phyloP scores from a whole-genome alignment of 2,888 invertebrate species.

The Stenolophus ochropezus region DNA sequence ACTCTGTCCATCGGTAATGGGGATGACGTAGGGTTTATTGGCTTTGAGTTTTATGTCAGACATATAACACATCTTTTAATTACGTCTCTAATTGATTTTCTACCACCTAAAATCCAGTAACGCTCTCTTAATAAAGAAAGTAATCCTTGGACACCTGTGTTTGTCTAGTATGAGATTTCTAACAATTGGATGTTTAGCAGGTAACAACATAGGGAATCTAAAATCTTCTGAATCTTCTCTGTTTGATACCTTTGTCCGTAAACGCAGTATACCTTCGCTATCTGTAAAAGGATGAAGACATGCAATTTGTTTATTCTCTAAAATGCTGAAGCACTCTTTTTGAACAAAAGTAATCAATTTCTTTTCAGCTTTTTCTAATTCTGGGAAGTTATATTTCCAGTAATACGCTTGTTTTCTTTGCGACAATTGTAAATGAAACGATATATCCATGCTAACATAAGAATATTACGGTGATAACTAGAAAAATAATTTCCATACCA shows the following conservation, averaged over 20 bases:
- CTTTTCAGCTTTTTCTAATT: no score
- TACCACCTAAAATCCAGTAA: slow-evolving; percentile 64
- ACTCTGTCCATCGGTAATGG: background rate
- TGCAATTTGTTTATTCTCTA: no score
- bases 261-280: slow-evolving; percentile 61
- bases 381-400: no score
- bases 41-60: background rate
- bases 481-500: no score
- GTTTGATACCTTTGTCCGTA: slow-evolving; percentile 61
- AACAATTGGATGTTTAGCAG: slow-evolving; percentile 63
- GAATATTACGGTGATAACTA: no score
- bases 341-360: no score
- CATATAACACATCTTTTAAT: background rate
- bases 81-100: slow-evolving; percentile 53
- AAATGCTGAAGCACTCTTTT: no score
- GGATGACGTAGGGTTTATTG: background rate
- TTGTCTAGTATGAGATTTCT: slow-evolving; percentile 57
- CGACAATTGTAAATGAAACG: no score
- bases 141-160: slow-evolving; percentile 63
- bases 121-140: slow-evolving; percentile 62
- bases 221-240: slow-evolving; percentile 63
- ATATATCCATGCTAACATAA: no score
- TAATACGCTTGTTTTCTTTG: no score
- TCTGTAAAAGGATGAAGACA: slow-evolving; percentile 63
- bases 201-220: slow-evolving; percentile 65